A percentile compares a stretch with the other conserved stretches of the same genome.
Conservation (phyloP, 2,888 invertebrate genomes). For the Panopea generosa region DNA sequence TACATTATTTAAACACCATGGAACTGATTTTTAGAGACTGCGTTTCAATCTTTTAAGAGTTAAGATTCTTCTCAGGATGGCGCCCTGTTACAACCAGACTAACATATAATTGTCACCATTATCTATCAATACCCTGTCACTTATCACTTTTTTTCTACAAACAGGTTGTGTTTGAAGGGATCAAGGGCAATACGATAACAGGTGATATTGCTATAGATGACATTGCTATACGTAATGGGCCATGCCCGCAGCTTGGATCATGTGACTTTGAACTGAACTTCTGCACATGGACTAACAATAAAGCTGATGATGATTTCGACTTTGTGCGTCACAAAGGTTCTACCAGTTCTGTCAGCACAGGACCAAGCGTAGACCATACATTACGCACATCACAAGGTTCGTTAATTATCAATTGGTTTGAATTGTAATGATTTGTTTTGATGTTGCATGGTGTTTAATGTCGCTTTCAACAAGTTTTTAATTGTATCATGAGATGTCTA, state of each 20-base stretch:
- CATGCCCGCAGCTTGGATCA: conserved; percentile 69
- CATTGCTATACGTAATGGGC: conserved; percentile 65
- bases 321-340: conserved; percentile 72
- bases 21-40: too few species aligned
- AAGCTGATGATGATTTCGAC: conserved; percentile 75
- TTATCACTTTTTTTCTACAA: too few species aligned
- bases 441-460: too few species aligned
- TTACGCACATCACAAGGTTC: conserved; percentile 64
- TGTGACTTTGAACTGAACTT: conserved; percentile 80
- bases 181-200: conserved; percentile 63
- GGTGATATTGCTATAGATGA: conserved; percentile 83
- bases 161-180: conserved; percentile 80
- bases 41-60: too few species aligned
- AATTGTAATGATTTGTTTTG: not conserved
- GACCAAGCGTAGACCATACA: conserved; percentile 76
- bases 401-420: not conserved
- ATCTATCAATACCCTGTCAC: too few species aligned
- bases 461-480: too few species aligned
- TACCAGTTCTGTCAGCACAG: conserved; percentile 67
- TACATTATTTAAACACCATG: too few species aligned
- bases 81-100: too few species aligned
- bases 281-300: conserved; percentile 73
- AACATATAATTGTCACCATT: too few species aligned
- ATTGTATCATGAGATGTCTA: too few species aligned
- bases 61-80: too few species aligned